phyloP scores from a whole-genome alignment of 2,888 invertebrate species.

The Nymphalis c-album region DNA sequence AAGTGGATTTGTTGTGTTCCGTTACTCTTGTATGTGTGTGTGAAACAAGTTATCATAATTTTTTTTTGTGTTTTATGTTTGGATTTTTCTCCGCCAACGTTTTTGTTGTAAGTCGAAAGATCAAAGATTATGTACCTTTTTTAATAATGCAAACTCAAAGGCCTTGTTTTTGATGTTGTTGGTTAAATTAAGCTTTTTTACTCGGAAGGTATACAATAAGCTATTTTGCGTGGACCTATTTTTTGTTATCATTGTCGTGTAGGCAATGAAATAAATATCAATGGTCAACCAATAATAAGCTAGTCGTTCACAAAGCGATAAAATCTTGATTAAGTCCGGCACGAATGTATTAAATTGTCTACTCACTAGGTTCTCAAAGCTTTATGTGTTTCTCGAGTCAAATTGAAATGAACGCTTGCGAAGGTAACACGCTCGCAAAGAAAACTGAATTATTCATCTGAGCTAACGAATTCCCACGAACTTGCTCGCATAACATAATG shows the following conservation, averaged over 20 bases:
- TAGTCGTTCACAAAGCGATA: conserved; percentile 30
- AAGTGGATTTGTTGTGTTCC: conserved; percentile 55
- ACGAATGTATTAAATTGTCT: conserved; percentile 38
- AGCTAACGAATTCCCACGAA: conserved; percentile 30
- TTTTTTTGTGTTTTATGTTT: conserved; percentile 60
- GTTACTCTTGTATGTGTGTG: conserved; percentile 58
- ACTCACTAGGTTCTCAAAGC: conserved; percentile 28
- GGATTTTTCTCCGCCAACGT: conserved; percentile 62
- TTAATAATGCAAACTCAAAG: conserved; percentile 9
- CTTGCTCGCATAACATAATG: conserved; percentile 10
- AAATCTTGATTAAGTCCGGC: conserved; percentile 37
- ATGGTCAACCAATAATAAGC: conserved; percentile 22
- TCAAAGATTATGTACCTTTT: conserved; percentile 38
- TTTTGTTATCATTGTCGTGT: conserved; percentile 28
- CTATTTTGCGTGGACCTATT: conserved; percentile 15
- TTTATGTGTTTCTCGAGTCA: conserved; percentile 30
- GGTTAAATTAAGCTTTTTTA: conserved; percentile 17
- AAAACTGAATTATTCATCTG: conserved; percentile 29
- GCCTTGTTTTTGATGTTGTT: conserved; percentile 15
- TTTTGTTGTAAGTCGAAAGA: conserved; percentile 69
- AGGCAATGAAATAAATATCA: conserved; percentile 29
- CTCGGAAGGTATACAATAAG: not conserved
- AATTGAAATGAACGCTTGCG: conserved; percentile 30
- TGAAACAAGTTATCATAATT: conserved; percentile 54
- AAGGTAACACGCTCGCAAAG: conserved; percentile 29